Evolutionary conservation across 2,888 invertebrate species (phyloP), one percentile per base, ranked within the genome.

Genomic region (Campopleginae sp.): DNA sequence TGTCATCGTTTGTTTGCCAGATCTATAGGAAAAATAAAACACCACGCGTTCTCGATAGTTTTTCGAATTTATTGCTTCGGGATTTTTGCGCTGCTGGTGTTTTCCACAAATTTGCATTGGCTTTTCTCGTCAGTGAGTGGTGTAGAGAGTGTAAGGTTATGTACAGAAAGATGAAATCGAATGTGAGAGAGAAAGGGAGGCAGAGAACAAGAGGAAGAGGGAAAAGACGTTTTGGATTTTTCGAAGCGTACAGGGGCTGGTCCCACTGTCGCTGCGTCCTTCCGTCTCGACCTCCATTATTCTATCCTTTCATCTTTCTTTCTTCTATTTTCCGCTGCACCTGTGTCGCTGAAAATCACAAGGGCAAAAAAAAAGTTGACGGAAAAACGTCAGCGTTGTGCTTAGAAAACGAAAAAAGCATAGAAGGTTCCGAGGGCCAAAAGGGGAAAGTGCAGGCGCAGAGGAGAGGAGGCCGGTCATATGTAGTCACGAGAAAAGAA

Each of bases 211-310:
- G 27, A 27, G 58, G 5, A 58, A 27, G 27, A 27, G 58, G 19
- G 12, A 66, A 74, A 38, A 48, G 27, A 61, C 58, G 75, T 58
- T 77, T 80, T 71, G 71, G 70, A 80, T 76, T 84, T 68, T 65
- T 54, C n/a, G 72, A 71, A 58, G 23, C 66, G 84, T 48, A 61
- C 70, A 71, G 66, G 61, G 42, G 65, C 70, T 42, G 65, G 61
- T 63, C 44, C n/a, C 63, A 79, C 74, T 68, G n/a, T 46, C 68
- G 33, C 77, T 63, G 74, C 72, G 74, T 75, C 48, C 81, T 70
- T 81, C 63, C 80, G 63, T 33, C 66, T 58, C 75, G 23, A 46
- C 27, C 61, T 38, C 23, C 70, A 44, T 78, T 85, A 63, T 68
- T 84, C 68, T 54, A 72, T 74, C 80, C 61, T 58, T 48, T 74